These are phyloP conservation scores for Philypnodon macrostomus DNA, from an alignment of 2,797 vertebrate species.

Conservation along the genomic window DNA sequence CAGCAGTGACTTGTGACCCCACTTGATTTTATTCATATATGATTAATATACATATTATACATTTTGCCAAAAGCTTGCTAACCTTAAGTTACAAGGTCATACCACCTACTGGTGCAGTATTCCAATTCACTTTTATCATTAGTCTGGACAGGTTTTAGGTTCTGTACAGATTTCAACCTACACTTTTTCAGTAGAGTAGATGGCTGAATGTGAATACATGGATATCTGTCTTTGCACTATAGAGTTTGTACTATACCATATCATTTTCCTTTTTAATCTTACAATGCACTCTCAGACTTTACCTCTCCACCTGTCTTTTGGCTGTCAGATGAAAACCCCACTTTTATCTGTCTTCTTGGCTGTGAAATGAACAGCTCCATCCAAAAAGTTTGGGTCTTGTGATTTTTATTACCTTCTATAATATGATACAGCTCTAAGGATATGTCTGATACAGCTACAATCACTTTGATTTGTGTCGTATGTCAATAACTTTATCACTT, in stretches of 20 bases:
- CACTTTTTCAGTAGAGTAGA: no score
- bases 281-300: conserved; percentile 5
- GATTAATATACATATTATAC: no score
- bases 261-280: conserved; percentile 11
- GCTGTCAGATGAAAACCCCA: conserved; percentile 19
- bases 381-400: conserved; percentile 7
- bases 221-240: background rate
- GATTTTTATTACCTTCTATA: conserved; percentile 2
- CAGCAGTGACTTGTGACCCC: no score
- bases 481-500: conserved; percentile 46
- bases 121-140: no score
- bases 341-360: conserved; percentile 11
- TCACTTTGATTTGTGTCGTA: conserved; percentile 22
- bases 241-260: background rate
- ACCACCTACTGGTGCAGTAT: no score
- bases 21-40: conserved; percentile 16
- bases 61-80: no score
- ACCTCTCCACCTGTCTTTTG: conserved; percentile 17
- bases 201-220: no score
- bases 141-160: no score
- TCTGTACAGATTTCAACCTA: no score
- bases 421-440: conserved; percentile 8
- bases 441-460: background rate
- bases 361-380: conserved; percentile 28
- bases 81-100: no score